Evolutionary conservation across 2,797 vertebrate species (phyloP), one percentile per base, ranked within the genome.

Genomic region (Chelon labrosus): DNA sequence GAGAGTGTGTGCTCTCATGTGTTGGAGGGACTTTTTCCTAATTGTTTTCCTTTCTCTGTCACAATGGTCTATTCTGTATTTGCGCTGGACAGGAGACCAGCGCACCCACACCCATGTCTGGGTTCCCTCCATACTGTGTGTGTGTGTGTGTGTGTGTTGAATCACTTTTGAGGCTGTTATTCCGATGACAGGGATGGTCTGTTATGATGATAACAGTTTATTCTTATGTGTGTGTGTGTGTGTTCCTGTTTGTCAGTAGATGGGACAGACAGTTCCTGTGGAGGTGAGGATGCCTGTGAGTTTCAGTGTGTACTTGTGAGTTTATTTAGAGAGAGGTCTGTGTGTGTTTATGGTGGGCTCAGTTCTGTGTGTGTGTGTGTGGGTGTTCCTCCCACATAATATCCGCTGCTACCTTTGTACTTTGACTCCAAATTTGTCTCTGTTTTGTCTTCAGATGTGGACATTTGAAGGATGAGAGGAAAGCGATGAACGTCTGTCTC

Each of bases 51-150:
- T 78, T 70, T 76, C 73, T 84, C 11, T 78, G 60, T 83, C 67
- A 89, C 84, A 89, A 82, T 82, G 55, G 79, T 61, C 73, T 70
- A 70, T 84, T 86, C 72, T 86, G 46, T 73, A 38, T 64, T 61
- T 7, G n/a, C 17, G 19, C 22, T 59, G 59, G 72, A 79, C 69
- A 69, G 56, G 49, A 79, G 41, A 64, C 67, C 3, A 57, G 62
- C 64, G 58, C 68, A 70, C 60, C 68, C 82, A 73, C 75, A 70
- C 25, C 37, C 56, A 63, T 27, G 74, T 85, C 71, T 73, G 77
- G 65, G 31, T 19, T 39, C 57, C 38, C 9, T 50, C 19, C 46
- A 50, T 47, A 44, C 25, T 22, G 46, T 47, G 25, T 70, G 54
- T 66, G 47, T 47, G 19, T n/a, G 2, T 38, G 52, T 42, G 51